Percentiles rank a stretch among this genome's conserved stretches.
Conservation (phyloP, 1,140 invertebrate genomes). For the Diprion similis region DNA sequence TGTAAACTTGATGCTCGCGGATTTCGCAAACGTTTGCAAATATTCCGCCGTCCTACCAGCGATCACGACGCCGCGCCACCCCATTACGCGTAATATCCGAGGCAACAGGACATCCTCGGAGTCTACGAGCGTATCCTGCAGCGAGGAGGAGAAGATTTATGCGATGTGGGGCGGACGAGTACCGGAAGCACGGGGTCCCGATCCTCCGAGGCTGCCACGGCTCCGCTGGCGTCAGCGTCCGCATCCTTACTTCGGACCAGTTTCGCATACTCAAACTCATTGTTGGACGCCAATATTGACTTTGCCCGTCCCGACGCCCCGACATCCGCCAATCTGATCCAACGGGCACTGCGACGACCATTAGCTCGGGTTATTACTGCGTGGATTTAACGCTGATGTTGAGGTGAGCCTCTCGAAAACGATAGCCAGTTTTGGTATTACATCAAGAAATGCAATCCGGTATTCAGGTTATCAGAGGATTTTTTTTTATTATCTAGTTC, state of each 20-base stretch:
- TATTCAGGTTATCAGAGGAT: too few species aligned
- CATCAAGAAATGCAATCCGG: too few species aligned
- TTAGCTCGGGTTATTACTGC: too few species aligned
- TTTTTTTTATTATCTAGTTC: too few species aligned
- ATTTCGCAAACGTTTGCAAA: background rate
- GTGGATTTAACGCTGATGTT: too few species aligned
- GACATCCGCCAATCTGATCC: too few species aligned
- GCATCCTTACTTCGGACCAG: too few species aligned
- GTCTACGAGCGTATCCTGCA: constrained; percentile 22
- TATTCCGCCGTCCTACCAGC: background rate
- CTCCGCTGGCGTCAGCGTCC: constrained; percentile 31
- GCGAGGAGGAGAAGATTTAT: constrained; percentile 47
- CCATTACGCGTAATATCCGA: constrained; percentile 51
- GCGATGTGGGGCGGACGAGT: constrained; percentile 42
- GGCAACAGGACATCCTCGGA: constrained; percentile 38
- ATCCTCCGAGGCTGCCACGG: constrained; percentile 39
- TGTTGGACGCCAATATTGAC: constrained; percentile 10
- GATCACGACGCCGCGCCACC: constrained; percentile 1
- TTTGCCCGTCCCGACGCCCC: too few species aligned
- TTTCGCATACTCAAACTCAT: constrained; percentile 17
- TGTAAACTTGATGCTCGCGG: constrained; percentile 11
- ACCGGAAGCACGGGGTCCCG: constrained; percentile 54
- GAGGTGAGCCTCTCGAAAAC: too few species aligned
- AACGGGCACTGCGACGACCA: too few species aligned
- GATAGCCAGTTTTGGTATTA: too few species aligned